Evolutionary conservation across 2,888 invertebrate genomes (phyloP), one percentile per base, ranked within the genome.

Genomic region (Caenorhabditis sp.): DNA sequence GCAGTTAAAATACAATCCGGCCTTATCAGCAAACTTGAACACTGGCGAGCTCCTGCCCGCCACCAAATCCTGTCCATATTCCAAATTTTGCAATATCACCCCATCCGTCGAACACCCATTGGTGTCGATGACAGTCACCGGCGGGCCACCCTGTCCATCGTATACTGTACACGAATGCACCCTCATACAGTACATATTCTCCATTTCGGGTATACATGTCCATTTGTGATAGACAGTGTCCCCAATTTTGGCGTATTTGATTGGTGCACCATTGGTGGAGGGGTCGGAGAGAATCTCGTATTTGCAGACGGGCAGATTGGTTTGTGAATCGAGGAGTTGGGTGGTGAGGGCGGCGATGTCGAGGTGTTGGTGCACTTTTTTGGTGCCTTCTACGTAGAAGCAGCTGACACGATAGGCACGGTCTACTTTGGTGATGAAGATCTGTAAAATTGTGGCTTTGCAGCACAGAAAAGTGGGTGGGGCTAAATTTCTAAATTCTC

Each of bases 111-210:
- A 82, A 62, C 87, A 87, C 80, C 85, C 87, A 69, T 84, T 83
- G 53, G 72, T 70, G 60, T 87, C 87, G 52, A 87, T 74, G 14
- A 87, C 87, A 60, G 78, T 81, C 12, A 87, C 85, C 43, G 82
- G 82, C 2, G 81, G 73, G 10, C 87, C 87, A 20, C 85, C 87
- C 52, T 87, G 87, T n/a, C 87, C 87, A 69, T 87, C 87, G 69
- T 84, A 81, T 14, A 87, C 87, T 14, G 83, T 82, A 63, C 87
- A 87, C 8, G 82, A 78, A 63, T 86, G 86, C 8, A 86, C 87
- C 23, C 82, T 70, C 87, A 87, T 87, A 58, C 87, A 87, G 71
- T 86, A 87, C 20, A 87, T 74, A 50, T 85, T 83, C 26, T 74
- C 68, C 68, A 86, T 38, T 60, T 82, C 85, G 1, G 81, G 67